Conservation (phyloP, 92 coral and sea anemone species). For the Isaurus tuberculatus region DNA sequence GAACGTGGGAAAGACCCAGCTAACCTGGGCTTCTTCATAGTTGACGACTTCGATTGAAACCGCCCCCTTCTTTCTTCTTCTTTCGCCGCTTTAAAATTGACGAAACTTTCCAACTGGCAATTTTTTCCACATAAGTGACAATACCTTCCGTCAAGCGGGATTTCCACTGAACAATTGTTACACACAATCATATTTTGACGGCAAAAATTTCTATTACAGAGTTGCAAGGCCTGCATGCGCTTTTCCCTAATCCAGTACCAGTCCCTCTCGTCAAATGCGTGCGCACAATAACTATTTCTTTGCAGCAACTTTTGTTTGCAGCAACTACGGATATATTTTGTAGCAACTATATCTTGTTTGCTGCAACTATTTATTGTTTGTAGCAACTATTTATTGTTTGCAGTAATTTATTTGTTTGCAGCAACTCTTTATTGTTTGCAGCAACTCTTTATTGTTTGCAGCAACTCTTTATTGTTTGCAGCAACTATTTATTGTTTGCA, state of each 20-base stretch:
- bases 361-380: not conserved
- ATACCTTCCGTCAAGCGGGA: slow-evolving; percentile 3
- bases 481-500: no score
- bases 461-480: no score
- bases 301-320: slow-evolving; percentile 10
- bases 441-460: no score
- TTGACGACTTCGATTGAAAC: not conserved
- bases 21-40: slow-evolving; percentile 8
- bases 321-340: not conserved
- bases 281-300: slow-evolving; percentile 6
- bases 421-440: no score
- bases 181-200: not conserved
- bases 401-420: no score
- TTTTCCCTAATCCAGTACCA: not conserved
- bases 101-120: slow-evolving; percentile 1
- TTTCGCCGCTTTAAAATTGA: not conserved
- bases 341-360: not conserved
- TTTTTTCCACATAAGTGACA: slow-evolving; percentile 2
- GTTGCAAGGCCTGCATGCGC: slow-evolving; percentile 6
- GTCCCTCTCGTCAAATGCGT: not conserved
- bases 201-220: not conserved
- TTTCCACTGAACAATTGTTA: not conserved
- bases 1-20: slow-evolving; percentile 7
- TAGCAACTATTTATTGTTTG: no score
- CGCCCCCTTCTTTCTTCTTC: slow-evolving; percentile 3